phyloP scores from a whole-genome alignment of 2,113 vertebrate species.

The Corynorhinus townsendii region DNA sequence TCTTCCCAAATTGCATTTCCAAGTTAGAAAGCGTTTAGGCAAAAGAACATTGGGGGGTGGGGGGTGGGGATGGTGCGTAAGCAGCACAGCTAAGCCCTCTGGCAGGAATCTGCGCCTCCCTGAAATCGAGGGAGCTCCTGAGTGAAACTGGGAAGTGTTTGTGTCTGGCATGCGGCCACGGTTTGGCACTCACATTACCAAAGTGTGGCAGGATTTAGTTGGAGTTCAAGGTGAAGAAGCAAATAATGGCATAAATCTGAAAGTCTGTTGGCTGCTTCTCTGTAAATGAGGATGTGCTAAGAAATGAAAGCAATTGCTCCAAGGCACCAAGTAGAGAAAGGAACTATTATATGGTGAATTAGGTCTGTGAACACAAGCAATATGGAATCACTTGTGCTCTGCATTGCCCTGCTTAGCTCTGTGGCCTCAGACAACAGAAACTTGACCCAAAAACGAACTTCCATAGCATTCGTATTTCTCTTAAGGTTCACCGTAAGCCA shows the following conservation, averaged over 20 bases:
- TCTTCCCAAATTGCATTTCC: neutral
- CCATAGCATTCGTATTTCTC: neutral
- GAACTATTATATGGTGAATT: slow-evolving; percentile 53
- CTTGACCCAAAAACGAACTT: slow-evolving; percentile 10
- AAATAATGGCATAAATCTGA: slow-evolving; percentile 63
- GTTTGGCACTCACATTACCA: slow-evolving; percentile 49
- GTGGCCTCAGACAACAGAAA: neutral
- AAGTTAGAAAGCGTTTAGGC: slow-evolving; percentile 21
- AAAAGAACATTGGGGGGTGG: neutral
- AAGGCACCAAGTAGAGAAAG: slow-evolving; percentile 39
- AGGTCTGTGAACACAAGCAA: slow-evolving; percentile 33
- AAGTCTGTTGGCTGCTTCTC: slow-evolving; percentile 58
- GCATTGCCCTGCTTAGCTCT: neutral
- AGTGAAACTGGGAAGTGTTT: slow-evolving; percentile 33
- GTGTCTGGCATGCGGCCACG: slow-evolving; percentile 52
- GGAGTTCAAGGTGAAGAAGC: slow-evolving; percentile 74
- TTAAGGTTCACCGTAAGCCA: slow-evolving; percentile 18
- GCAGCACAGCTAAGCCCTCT: neutral
- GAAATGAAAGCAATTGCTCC: slow-evolving; percentile 53
- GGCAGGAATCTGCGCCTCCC: slow-evolving; percentile 29
- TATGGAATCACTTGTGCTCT: neutral
- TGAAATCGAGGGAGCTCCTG: slow-evolving; percentile 27
- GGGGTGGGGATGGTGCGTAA: neutral
- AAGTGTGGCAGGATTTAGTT: slow-evolving; percentile 58
- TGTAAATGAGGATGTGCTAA: slow-evolving; percentile 42